These are phyloP conservation scores for Falco rusticolus DNA, from an alignment of 2,797 vertebrate genomes.

Conservation along the genomic window DNA sequence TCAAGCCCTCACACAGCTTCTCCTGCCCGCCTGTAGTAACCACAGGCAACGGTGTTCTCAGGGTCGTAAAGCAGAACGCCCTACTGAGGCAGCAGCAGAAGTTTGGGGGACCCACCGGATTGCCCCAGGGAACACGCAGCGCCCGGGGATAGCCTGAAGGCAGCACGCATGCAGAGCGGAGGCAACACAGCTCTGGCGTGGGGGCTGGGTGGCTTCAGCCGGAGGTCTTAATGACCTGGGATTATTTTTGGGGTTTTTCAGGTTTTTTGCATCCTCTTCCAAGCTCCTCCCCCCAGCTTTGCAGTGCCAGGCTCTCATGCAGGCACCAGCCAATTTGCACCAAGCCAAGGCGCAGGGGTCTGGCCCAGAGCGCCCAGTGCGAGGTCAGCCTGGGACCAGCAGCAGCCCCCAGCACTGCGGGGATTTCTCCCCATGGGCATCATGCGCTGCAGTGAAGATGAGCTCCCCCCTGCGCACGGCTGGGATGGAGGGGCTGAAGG, in stretches of 20 bases:
- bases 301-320: background rate
- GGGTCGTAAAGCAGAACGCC: background rate
- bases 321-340: background rate
- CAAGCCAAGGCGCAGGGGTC: background rate
- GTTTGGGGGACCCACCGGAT: background rate
- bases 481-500: background rate
- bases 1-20: background rate
- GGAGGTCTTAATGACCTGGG: background rate
- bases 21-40: background rate
- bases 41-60: background rate
- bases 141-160: background rate
- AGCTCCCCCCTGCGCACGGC: background rate
- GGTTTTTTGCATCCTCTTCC: background rate
- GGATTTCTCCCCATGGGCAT: background rate
- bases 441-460: background rate
- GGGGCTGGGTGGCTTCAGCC: background rate
- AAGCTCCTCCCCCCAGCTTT: background rate
- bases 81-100: background rate
- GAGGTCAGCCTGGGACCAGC: background rate
- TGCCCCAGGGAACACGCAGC: background rate
- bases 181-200: rapidly evolving
- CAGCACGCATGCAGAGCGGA: background rate
- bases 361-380: too few species aligned
- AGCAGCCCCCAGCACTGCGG: background rate
- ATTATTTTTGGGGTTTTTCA: background rate